phyloP scores from a whole-genome alignment of 2,888 invertebrate genomes.

The Criorhina ranunculi region DNA sequence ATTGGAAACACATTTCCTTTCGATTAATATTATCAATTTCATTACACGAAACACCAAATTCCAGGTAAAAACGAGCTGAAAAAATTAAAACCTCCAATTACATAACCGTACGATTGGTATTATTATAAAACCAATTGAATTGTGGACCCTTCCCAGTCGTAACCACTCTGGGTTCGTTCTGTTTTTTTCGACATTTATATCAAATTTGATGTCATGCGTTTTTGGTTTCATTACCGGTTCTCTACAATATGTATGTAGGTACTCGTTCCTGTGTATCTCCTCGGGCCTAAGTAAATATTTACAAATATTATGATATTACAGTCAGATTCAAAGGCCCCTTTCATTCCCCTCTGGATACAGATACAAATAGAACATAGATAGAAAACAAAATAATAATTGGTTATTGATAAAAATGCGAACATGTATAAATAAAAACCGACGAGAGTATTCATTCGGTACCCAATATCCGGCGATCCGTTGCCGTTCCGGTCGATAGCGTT shows the following conservation, averaged over 20 bases:
- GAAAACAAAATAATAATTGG: conserved; percentile 71
- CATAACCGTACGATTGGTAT: background rate
- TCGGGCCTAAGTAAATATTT: conserved; percentile 71
- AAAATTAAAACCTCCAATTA: conserved; percentile 11
- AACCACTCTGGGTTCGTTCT: conserved; percentile 2
- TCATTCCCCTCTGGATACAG: conserved; percentile 10
- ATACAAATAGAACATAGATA: conserved; percentile 13
- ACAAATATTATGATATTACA: conserved; percentile 60
- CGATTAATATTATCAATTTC: conserved; percentile 52
- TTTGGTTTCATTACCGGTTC: conserved; percentile 67
- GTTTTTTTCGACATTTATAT: conserved; percentile 44
- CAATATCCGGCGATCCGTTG: conserved; percentile 75
- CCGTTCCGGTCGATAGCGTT: conserved; percentile 72
- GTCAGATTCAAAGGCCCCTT: conserved; percentile 15
- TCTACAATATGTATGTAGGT: conserved; percentile 48
- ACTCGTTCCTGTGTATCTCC: conserved; percentile 41
- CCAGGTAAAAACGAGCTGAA: conserved; percentile 27
- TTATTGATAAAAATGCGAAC: conserved; percentile 74
- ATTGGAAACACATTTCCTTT: conserved; percentile 47
- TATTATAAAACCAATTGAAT: conserved; percentile 12
- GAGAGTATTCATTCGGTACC: conserved; percentile 62
- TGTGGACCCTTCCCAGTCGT: background rate
- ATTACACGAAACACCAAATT: conserved; percentile 51
- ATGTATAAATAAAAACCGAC: conserved; percentile 51
- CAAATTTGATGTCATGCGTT: conserved; percentile 65